Evolutionary conservation across 2,797 vertebrate genomes (phyloP), one percentile per base, ranked within the genome.

Genomic region (Spinibarbus caldwelli): DNA sequence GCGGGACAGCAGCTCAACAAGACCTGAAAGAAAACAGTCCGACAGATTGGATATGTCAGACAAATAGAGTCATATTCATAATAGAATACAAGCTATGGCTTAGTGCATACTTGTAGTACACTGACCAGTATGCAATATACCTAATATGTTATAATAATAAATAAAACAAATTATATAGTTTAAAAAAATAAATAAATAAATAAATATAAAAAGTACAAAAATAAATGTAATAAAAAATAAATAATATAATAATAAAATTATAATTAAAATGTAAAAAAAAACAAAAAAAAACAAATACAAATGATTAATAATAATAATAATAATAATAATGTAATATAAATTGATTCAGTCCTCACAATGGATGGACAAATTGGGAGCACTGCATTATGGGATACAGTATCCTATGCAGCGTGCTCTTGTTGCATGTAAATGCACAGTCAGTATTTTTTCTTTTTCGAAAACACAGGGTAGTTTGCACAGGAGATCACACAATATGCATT

Each of bases 1-100:
- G 68, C 93, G 96, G 45, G 96, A 95, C 92, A 99, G 93, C 92
- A 99, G 93, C 87, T 99, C 98, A 88, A 99, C 95, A 77, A 99
- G 88, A 84, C 96, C 97, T 99, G 91, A 70, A 31, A 62, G 36
- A 62, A 17, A 4, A 62, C 29, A 82, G 14, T 26, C 9, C n/a
- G 5, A 21, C 12, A 26, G 38, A 14, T 29, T 41, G 38, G 23
- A 41, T 12, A 12, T 6, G 6, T 31, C 29, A 47, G 29, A 31
- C 4, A 64, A 29, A 31, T 31, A 64, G 6, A 5, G 12, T 62
- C 59, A 31, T 64, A 31, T 21, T 49, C 5, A 26, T 38, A 45
- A 29, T 9, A 70, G 7, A 10, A 45, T 11, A 36, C 41, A 26
- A 72, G 70, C n/a, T 21, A 38, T 5, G 34, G 9, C 23, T 41